These are phyloP conservation scores for Melieria crassipennis DNA, from an alignment of 2,888 invertebrate species.

Conservation along the genomic window DNA sequence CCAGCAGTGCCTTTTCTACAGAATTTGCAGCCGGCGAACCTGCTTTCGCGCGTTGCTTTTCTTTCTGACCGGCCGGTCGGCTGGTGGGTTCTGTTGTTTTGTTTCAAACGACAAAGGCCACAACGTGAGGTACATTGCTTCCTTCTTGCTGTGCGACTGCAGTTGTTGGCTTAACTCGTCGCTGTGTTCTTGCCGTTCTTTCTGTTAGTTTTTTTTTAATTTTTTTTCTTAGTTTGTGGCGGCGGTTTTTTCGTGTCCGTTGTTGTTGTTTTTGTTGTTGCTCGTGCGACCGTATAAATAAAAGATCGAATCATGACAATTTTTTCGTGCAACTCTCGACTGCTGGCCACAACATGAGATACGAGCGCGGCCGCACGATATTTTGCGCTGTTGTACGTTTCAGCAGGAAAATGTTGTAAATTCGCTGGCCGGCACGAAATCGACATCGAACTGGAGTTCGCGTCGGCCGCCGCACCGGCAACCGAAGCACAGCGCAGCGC, in stretches of 20 bases:
- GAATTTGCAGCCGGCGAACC: no score
- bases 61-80: no score
- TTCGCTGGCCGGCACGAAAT: slow-evolving; percentile 53
- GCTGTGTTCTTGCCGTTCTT: no score
- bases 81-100: no score
- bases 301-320: slow-evolving; percentile 62
- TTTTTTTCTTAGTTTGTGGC: slow-evolving; percentile 1
- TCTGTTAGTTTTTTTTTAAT: neutral
- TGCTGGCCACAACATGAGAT: slow-evolving; percentile 50
- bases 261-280: slow-evolving; percentile 5
- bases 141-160: no score
- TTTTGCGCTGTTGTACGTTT: slow-evolving; percentile 50
- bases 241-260: neutral
- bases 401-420: slow-evolving; percentile 57
- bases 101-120: no score
- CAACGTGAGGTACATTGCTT: no score
- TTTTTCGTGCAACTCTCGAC: slow-evolving; percentile 55
- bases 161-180: no score
- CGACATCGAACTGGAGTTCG: neutral
- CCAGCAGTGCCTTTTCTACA: no score
- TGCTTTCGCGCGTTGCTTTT: no score
- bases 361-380: slow-evolving; percentile 54
- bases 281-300: slow-evolving; percentile 46
- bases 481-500: no score
- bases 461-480: no score